These are phyloP conservation scores for Atherinomorus stipes DNA, from an alignment of 2,113 vertebrate species.

Conservation along the genomic window DNA sequence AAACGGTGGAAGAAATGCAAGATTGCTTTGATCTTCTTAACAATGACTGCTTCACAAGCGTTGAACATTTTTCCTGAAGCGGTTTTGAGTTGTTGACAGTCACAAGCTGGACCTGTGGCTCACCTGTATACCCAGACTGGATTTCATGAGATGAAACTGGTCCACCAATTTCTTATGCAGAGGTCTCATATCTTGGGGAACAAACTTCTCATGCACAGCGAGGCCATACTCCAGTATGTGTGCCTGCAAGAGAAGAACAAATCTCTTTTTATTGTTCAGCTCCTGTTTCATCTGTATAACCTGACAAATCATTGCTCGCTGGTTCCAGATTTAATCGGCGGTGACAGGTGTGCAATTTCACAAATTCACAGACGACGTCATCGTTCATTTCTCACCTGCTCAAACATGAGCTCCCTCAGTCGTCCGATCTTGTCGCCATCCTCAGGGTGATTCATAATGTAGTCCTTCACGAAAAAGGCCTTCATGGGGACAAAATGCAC, in stretches of 20 bases:
- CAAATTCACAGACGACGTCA: neutral
- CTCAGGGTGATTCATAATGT: conserved; percentile 95
- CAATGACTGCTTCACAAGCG: neutral
- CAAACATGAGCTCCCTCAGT: conserved; percentile 96
- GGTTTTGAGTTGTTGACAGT: too few species aligned
- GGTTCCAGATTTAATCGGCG: neutral
- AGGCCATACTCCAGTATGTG: conserved; percentile 97
- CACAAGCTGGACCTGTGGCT: neutral
- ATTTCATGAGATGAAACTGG: conserved; percentile 98
- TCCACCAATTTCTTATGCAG: conserved; percentile 98
- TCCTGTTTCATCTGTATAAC: neutral
- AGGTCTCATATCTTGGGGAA: conserved; percentile 97
- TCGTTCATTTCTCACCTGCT: conserved; percentile 87
- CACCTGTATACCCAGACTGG: conserved; percentile 98
- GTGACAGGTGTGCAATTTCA: neutral
- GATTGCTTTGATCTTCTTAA: neutral
- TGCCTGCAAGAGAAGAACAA: conserved; percentile 80
- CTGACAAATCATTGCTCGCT: neutral
- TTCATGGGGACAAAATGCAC: conserved; percentile 71
- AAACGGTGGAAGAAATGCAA: conserved; percentile 20
- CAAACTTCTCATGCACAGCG: conserved; percentile 95
- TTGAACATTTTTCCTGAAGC: too few species aligned
- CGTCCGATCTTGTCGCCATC: conserved; percentile 97
- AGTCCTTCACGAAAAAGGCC: conserved; percentile 98
- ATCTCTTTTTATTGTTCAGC: neutral